phyloP scores from a whole-genome alignment of 2,797 vertebrate species.

The Coregonus suidteri region DNA sequence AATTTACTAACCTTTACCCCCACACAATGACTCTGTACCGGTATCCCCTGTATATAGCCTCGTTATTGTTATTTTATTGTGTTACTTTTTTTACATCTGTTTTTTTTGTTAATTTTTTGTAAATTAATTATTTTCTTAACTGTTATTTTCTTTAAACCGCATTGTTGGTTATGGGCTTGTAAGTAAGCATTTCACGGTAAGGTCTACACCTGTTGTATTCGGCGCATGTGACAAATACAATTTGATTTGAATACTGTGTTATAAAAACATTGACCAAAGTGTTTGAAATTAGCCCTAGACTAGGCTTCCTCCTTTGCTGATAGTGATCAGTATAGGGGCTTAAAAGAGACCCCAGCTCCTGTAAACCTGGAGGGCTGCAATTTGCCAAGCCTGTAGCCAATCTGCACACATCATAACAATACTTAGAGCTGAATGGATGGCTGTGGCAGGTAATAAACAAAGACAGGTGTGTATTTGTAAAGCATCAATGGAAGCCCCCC shows the following conservation, averaged over 20 bases:
- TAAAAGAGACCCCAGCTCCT: neutral
- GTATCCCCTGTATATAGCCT: no score
- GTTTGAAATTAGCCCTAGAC: neutral
- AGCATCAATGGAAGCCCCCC: slow-evolving; percentile 30
- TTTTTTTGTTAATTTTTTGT: no score
- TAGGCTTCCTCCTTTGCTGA: neutral
- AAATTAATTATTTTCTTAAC: no score
- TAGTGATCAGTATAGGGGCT: neutral
- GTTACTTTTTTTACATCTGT: no score
- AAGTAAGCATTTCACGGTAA: no score
- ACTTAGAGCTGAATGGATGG: slow-evolving; percentile 19
- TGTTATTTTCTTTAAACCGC: no score
- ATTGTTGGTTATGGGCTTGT: no score
- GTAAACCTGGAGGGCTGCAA: neutral
- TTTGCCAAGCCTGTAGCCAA: slow-evolving; percentile 1
- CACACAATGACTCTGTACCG: no score
- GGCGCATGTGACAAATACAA: no score
- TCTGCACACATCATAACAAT: slow-evolving; percentile 23
- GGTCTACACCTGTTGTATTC: no score
- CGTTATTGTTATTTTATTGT: no score
- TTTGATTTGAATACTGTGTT: neutral
- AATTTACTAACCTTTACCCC: no score
- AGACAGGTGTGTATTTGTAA: slow-evolving; percentile 37
- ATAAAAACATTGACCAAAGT: neutral
- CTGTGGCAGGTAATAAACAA: slow-evolving; percentile 40